These are phyloP conservation scores for Cladopsammia gracilis DNA, from an alignment of 64 coral and sea anemone species.

Conservation along the genomic window DNA sequence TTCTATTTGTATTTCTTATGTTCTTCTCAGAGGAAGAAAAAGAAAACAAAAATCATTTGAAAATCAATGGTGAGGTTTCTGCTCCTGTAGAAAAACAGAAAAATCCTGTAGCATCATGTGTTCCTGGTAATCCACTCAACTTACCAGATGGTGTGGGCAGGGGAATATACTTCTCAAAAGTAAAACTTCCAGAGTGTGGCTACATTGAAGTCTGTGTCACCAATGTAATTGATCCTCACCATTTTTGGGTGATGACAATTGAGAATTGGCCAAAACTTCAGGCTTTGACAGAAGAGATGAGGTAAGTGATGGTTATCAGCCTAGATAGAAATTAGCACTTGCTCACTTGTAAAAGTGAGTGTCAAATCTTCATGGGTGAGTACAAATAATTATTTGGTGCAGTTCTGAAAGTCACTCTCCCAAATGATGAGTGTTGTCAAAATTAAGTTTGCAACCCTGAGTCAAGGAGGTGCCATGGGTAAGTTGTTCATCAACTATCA, in stretches of 20 bases:
- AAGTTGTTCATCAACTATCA: too few relatives aligned
- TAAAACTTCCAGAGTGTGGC: slow-evolving; percentile 72
- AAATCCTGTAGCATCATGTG: neutral
- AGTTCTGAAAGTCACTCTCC: too few relatives aligned
- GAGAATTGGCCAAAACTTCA: slow-evolving; percentile 79
- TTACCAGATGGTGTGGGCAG: slow-evolving; percentile 87
- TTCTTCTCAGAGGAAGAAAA: too few relatives aligned
- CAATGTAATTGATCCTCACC: slow-evolving; percentile 78
- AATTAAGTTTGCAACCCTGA: too few relatives aligned
- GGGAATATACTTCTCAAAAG: slow-evolving; percentile 80
- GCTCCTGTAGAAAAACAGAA: neutral
- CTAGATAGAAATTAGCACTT: too few relatives aligned
- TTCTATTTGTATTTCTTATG: too few relatives aligned
- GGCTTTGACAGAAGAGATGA: slow-evolving; percentile 83
- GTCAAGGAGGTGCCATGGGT: too few relatives aligned
- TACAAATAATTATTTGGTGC: too few relatives aligned
- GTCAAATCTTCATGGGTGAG: too few relatives aligned
- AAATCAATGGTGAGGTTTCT: neutral
- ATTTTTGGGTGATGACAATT: slow-evolving; percentile 92
- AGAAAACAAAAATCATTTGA: neutral
- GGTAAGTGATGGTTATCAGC: slow-evolving; percentile 25
- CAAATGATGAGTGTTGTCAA: too few relatives aligned
- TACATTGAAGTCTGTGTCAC: slow-evolving; percentile 83
- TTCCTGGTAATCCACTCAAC: slow-evolving; percentile 47
- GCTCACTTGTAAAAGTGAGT: too few relatives aligned